Percentiles rank a stretch among this genome's conserved stretches.
These are phyloP conservation scores for Garrulus glandarius DNA, from an alignment of 2,797 vertebrate species.

Conservation along the genomic window DNA sequence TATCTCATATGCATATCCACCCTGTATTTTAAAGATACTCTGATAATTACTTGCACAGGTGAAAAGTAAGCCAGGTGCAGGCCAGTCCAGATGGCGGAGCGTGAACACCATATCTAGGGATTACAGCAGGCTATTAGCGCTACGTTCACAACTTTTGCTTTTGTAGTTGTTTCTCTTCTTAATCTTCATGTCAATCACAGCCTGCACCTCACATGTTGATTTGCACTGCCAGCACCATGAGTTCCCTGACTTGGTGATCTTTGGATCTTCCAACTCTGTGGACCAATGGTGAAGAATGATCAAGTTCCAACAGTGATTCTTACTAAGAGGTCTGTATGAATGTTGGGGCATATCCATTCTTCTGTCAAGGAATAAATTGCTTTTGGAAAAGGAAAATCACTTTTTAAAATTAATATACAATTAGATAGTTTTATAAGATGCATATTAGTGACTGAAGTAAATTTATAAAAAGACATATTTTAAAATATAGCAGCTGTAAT, in stretches of 20 bases:
- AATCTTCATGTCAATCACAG: background rate
- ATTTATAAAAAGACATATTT: slow-evolving; percentile 55
- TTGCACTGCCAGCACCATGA: accelerated
- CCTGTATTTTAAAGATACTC: background rate
- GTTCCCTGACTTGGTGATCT: background rate
- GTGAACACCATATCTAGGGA: background rate
- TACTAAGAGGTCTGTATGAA: background rate
- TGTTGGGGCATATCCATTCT: background rate
- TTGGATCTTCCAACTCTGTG: accelerated
- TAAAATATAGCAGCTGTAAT: slow-evolving; percentile 35
- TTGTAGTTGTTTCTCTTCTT: background rate
- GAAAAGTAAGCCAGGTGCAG: background rate
- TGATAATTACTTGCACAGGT: background rate
- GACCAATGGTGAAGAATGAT: background rate
- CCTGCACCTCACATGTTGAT: background rate
- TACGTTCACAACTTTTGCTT: background rate
- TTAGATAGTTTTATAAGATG: slow-evolving; percentile 48
- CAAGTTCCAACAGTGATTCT: background rate
- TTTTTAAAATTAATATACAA: slow-evolving; percentile 55
- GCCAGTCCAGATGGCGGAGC: background rate
- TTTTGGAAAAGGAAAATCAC: background rate
- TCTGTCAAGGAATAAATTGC: background rate
- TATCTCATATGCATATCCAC: background rate
- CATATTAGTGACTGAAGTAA: slow-evolving; percentile 54
- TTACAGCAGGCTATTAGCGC: background rate